Conservation (phyloP, 2,797 vertebrate genomes). For the Notolepis coatsorum region DNA sequence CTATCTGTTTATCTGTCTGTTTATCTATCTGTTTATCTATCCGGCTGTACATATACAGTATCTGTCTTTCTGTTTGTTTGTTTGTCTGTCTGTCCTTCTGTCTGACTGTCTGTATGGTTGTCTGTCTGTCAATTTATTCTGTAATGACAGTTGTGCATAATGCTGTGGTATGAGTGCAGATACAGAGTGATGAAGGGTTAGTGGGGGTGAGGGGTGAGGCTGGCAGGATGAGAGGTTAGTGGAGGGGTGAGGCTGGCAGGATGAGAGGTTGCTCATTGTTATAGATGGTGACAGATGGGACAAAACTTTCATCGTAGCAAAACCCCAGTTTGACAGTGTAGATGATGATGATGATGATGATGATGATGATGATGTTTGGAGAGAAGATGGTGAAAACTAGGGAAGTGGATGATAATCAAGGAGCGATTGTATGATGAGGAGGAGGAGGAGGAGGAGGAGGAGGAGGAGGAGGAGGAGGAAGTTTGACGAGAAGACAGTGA, state of each 20-base stretch:
- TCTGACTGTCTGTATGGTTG: too few species aligned
- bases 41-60: too few species aligned
- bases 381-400: neutral
- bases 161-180: neutral
- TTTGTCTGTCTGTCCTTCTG: too few species aligned
- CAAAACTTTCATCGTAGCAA: too few species aligned
- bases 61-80: too few species aligned
- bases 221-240: neutral
- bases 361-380: neutral
- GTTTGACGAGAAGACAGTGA: slow-evolving; percentile 16
- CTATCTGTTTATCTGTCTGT: too few species aligned
- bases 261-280: neutral
- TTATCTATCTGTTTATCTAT: too few species aligned
- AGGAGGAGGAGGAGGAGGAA: neutral
- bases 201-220: neutral
- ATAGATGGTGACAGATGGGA: slow-evolving; percentile 7
- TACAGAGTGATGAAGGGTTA: neutral
- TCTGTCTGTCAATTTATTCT: too few species aligned
- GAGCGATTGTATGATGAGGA: neutral
- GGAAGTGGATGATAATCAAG: too few species aligned
- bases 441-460: neutral
- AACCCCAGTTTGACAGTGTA: neutral
- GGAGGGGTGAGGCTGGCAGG: neutral
- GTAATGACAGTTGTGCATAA: too few species aligned
- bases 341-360: neutral